phyloP scores from a whole-genome alignment of 23 tunicate species.

The Ciona savignyi region DNA sequence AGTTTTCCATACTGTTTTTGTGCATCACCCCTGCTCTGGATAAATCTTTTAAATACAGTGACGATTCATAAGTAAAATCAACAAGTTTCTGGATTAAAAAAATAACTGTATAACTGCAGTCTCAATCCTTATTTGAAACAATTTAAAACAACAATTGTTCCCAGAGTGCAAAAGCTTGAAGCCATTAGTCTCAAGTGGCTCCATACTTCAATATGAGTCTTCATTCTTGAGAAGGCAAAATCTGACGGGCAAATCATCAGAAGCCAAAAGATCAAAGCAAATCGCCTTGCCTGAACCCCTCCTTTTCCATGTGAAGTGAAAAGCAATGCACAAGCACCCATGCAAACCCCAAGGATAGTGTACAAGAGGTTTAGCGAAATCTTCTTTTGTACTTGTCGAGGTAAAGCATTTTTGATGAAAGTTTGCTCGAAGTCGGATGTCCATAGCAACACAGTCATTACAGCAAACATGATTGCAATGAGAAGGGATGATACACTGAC shows the following conservation, averaged over 20 bases:
- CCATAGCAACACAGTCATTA: neutral
- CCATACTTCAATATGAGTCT: neutral
- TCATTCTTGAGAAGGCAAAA: neutral
- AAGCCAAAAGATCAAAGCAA: constrained; percentile 7
- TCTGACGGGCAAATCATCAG: constrained; percentile 5
- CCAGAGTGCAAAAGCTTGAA: constrained; percentile 10
- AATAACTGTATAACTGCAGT: no score
- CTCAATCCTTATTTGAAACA: neutral
- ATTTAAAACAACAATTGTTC: neutral
- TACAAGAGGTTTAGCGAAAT: neutral
- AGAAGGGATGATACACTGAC: neutral
- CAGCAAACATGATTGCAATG: constrained; percentile 1
- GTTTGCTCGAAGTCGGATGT: constrained; percentile 7
- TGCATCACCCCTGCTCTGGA: no score
- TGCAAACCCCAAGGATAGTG: constrained; percentile 7
- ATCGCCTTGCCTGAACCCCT: neutral
- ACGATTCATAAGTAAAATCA: no score
- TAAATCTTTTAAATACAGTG: no score
- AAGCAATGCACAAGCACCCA: neutral
- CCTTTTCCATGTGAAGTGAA: constrained; percentile 3
- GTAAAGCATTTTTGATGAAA: neutral
- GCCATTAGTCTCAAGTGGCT: constrained; percentile 1
- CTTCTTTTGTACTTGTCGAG: neutral
- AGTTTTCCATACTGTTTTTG: no score
- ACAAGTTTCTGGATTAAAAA: no score